Percentiles rank a stretch among this genome's conserved stretches.
Evolutionary conservation across 2,113 vertebrate genomes (phyloP).

Genomic region (Catagonus wagneri): DNA sequence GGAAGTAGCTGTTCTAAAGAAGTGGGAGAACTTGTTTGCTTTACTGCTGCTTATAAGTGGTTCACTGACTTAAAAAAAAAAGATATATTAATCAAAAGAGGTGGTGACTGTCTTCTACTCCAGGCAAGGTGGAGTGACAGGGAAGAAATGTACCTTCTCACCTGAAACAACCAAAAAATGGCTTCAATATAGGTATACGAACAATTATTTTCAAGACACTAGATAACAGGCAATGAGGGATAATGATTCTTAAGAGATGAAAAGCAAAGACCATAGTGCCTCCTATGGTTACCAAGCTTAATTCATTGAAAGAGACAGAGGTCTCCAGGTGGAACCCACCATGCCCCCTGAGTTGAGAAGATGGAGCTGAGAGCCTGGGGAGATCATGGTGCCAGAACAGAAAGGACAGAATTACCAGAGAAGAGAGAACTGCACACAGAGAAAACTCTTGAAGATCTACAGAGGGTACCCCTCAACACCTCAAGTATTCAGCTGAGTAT

Average conservation of each 20-base stretch:
- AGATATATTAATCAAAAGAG: not conserved
- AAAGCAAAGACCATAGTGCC: not conserved
- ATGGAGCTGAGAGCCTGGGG: not conserved
- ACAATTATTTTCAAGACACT: not conserved
- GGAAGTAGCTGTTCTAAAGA: conserved; percentile 65
- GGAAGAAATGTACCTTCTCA: not conserved
- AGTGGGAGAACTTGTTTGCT: conserved; percentile 49
- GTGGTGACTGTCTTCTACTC: not conserved
- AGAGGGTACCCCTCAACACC: not conserved
- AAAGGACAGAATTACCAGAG: not conserved
- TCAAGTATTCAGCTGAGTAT: not conserved
- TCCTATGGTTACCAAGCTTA: not conserved
- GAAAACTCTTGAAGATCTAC: not conserved
- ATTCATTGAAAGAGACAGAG: not conserved
- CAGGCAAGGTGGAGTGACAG: not conserved
- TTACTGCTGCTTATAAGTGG: not conserved
- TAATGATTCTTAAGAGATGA: not conserved
- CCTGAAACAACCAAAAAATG: not conserved
- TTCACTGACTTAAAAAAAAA: not conserved
- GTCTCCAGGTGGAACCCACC: not conserved
- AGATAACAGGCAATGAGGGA: not conserved
- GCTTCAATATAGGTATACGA: not conserved
- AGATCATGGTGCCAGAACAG: not conserved
- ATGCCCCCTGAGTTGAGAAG: not conserved
- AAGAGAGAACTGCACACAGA: not conserved